Conservation (phyloP, 1,140 invertebrate species). For the Sitodiplosis mosellana region DNA sequence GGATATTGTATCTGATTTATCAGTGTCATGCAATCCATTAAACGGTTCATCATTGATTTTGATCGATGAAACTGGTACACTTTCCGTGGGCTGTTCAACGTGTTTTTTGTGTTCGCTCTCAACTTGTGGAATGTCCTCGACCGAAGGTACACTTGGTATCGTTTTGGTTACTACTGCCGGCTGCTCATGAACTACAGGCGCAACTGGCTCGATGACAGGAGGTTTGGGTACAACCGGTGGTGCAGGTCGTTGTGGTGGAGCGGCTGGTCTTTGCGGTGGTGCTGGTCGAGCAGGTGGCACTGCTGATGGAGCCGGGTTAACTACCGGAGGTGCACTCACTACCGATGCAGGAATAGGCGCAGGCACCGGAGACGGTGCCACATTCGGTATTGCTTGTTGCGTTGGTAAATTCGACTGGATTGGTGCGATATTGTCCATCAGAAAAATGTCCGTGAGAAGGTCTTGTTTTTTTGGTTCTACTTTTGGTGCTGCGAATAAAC, state of each 20-base stretch:
- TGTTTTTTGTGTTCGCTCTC: neutral
- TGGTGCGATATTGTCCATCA: conserved; percentile 9
- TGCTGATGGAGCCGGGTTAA: conserved; percentile 1
- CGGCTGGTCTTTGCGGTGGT: neutral
- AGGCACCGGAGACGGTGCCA: neutral
- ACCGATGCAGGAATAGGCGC: no score
- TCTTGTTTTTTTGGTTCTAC: conserved; percentile 21
- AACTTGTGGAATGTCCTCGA: neutral
- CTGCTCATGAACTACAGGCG: neutral
- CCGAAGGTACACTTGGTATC: neutral
- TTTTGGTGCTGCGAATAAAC: conserved; percentile 38
- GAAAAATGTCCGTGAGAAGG: conserved; percentile 31
- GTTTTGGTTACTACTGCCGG: neutral
- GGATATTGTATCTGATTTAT: neutral
- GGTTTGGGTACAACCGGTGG: no score
- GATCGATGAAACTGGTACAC: no score
- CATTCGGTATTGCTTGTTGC: neutral
- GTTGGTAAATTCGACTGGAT: conserved; percentile 3
- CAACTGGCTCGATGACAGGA: neutral
- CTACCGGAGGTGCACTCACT: conserved; percentile 2
- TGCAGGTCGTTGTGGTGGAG: neutral
- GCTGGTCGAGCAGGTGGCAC: neutral
- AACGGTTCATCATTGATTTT: no score
- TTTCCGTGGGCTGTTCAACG: neutral
- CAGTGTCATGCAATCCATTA: neutral